Base-by-base conservation (phyloP, 2,113 vertebrate genomes). In the Rhabdornis inornatus region DNA sequence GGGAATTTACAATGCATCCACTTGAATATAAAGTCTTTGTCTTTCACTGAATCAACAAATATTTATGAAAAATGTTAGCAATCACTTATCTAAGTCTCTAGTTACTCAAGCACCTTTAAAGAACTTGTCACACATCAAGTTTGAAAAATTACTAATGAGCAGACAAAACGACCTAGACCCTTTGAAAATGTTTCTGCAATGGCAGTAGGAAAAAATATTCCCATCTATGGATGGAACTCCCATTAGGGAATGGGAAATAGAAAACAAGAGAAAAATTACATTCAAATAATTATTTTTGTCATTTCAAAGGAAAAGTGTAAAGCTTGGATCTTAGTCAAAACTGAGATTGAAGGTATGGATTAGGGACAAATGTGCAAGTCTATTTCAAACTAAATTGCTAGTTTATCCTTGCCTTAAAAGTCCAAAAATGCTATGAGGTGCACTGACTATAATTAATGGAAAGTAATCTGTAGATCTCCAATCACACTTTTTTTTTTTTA, bases 401-500 rank as follows among this genome's bases (percentile, higher is more conserved):
- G 50, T 56, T 92, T 60, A 87, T 81, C 91, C 40, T 86, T 25
- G 0, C 33, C 31, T 89, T 93, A 92, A 93, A 90, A 85, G 80
- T 84, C 87, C 82, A 76, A 92, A 89, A 95, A 33, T 16, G 17
- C 75, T 83, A 33, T 83, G 91, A 97, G 92, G 80, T 89, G 28
- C 78, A 76, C 80, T 55, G 83, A 91, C 72, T 94, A 52, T 95
- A 97, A 97, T 97, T 96, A 96, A 95, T 37, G 24, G 74, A 86
- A 97, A 97, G 95, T 93, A 97, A 97, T 98, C 96, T 97, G 87
- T 75, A 93, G 96, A 96, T 96, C 93, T 56, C 71, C 94, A 90
- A 91, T 93, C 90, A 91, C 30, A 83, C 55, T 96, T 95, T 90
- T 79, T 92, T 95, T 90, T 74, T 92, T 95, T 1, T 84, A 95